Conservation (phyloP, 2,797 vertebrate species). For the Cyclopterus lumpus region DNA sequence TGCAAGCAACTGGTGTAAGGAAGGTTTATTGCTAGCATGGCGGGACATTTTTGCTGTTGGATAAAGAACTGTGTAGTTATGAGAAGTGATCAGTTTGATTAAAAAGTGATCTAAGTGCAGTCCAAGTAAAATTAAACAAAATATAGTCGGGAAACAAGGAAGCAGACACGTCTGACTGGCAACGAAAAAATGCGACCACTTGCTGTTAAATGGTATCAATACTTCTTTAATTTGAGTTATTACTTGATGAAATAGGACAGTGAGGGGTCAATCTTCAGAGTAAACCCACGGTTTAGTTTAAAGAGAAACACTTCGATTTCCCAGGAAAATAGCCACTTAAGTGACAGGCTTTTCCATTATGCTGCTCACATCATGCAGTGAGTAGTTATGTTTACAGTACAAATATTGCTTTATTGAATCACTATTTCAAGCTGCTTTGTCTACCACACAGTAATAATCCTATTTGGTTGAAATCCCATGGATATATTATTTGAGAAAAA, state of each 20-base stretch:
- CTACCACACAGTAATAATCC: neutral
- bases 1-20: neutral
- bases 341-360: neutral
- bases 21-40: neutral
- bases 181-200: neutral
- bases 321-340: neutral
- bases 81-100: constrained; percentile 29
- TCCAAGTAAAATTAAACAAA: constrained; percentile 23
- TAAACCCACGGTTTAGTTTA: neutral
- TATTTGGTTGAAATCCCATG: neutral
- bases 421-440: neutral
- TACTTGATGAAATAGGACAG: neutral
- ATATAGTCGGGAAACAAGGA: constrained; percentile 3
- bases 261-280: neutral
- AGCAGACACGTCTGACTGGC: neutral
- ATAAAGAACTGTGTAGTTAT: constrained; percentile 8
- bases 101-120: constrained; percentile 17
- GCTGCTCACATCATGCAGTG: neutral
- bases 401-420: neutral
- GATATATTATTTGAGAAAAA: neutral
- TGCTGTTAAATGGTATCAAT: constrained; percentile 7
- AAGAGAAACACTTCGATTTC: neutral
- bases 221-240: neutral
- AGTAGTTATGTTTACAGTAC: neutral
- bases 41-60: constrained; percentile 1